Evolutionary conservation across 2,797 vertebrate species (phyloP), one percentile per base, ranked within the genome.

Genomic region (Neosilurus hyrtlii): DNA sequence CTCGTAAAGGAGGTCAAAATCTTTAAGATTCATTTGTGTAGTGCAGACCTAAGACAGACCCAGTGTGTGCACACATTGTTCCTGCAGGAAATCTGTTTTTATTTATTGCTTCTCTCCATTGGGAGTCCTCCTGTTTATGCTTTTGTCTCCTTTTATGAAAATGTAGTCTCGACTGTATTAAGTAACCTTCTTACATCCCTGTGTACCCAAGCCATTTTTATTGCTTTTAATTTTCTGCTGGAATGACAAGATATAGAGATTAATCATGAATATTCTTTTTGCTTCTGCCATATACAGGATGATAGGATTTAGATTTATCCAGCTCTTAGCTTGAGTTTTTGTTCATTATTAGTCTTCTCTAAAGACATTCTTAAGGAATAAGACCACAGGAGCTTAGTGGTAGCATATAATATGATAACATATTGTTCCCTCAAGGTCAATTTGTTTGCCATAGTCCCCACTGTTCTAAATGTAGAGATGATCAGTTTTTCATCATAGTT

Each of bases 91-190:
- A 83, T 74, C 70, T 74, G 81, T 15, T 83, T 67, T 79, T 77
- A 68, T 83, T 84, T 49, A 74, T 84, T 86, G 81, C 72, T 72
- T 57, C 30, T 80, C 76, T 84, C 82, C 71, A 30, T 51, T 81
- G 54, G 83, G 81, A 74, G 71, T 71, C 74, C 52, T 75, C 43
- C 75, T 70, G 43, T 83, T 82, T 72, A 82, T 85, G 74, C 82
- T 85, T 77, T 82, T 43, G 37, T 73, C 68, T 85, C 24, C 16
- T 62, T 77, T 85, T 82, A 86, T 88, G 84, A 88, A 54, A 85
- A 80, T 84, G 80, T 54, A 59, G 78, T 82, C 49, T 78, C 68
- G 77, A 74, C 76, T 78, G 35, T 86, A 77, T 88, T 84, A 80
- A 85, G 62, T 83, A 82, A 75, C 57, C 65, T 52, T 84, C 82